These are phyloP conservation scores for Pseudotriccus pelzelni DNA, from an alignment of 2,797 vertebrate species.

Conservation along the genomic window DNA sequence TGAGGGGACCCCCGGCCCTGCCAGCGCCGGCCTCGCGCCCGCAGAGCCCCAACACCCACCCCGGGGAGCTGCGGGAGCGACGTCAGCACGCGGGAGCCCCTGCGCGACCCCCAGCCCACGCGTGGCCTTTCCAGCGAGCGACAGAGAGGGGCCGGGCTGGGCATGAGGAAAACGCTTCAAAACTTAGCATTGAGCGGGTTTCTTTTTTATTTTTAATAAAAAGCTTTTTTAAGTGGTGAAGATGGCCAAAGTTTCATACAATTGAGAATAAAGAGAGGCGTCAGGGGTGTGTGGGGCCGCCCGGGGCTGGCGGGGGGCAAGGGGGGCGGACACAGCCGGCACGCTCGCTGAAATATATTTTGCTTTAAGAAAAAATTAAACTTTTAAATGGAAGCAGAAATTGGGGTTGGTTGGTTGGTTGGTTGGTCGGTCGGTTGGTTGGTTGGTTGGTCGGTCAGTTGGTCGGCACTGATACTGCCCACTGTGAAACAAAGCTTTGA, in stretches of 20 bases:
- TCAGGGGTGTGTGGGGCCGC: slow-evolving; percentile 73
- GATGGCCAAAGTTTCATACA: slow-evolving; percentile 95
- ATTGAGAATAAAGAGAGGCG: slow-evolving; percentile 80
- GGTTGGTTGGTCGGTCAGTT: slow-evolving; percentile 1
- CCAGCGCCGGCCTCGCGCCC: not conserved
- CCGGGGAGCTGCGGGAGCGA: not conserved
- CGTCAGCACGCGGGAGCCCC: not conserved
- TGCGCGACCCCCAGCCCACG: fast-evolving
- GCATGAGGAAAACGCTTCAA: slow-evolving; percentile 48
- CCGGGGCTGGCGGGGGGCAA: slow-evolving; percentile 61
- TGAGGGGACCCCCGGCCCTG: not conserved
- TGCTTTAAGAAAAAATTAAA: slow-evolving; percentile 75
- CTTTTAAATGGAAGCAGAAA: slow-evolving; percentile 75
- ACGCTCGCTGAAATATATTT: slow-evolving; percentile 84
- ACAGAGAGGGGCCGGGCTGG: not conserved
- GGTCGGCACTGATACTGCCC: slow-evolving; percentile 83
- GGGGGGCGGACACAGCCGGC: slow-evolving; percentile 81
- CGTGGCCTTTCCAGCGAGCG: not conserved
- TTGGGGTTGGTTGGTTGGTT: slow-evolving; percentile 50
- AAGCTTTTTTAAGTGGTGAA: slow-evolving; percentile 85
- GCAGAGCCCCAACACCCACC: not conserved
- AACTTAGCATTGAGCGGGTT: slow-evolving; percentile 84
- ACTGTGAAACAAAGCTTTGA: slow-evolving; percentile 96
- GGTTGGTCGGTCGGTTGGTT: slow-evolving; percentile 14
- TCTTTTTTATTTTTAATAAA: slow-evolving; percentile 79